These are phyloP conservation scores for Heliothis subflexa DNA, from an alignment of 1,140 invertebrate species.

Conservation along the genomic window DNA sequence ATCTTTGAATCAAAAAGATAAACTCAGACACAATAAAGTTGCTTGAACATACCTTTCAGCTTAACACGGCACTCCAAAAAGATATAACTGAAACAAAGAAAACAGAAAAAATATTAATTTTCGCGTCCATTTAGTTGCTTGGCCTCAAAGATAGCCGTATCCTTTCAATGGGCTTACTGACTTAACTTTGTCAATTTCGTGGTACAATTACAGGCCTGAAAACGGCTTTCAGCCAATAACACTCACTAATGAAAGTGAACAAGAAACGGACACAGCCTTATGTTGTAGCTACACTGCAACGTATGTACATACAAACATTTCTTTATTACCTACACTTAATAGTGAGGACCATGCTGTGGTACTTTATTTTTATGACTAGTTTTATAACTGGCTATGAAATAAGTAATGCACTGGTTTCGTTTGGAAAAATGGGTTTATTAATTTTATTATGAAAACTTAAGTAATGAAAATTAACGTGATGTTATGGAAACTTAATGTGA, in stretches of 20 bases:
- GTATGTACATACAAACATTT: slow-evolving; percentile 31
- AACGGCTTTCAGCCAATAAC: slow-evolving; percentile 54
- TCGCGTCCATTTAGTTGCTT: neutral
- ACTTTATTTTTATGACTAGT: slow-evolving; percentile 18
- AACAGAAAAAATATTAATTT: neutral
- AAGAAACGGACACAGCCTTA: slow-evolving; percentile 48
- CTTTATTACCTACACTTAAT: slow-evolving; percentile 28
- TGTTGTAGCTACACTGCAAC: slow-evolving; percentile 23
- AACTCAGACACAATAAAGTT: neutral
- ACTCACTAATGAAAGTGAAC: slow-evolving; percentile 61
- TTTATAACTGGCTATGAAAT: neutral
- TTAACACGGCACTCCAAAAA: slow-evolving; percentile 3
- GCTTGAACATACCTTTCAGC: neutral
- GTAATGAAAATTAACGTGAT: too few relatives aligned
- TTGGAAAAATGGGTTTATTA: too few relatives aligned
- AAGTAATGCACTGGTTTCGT: neutral
- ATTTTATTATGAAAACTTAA: too few relatives aligned
- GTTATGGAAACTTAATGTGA: too few relatives aligned
- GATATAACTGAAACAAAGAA: slow-evolving; percentile 17
- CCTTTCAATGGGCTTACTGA: neutral
- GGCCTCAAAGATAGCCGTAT: neutral
- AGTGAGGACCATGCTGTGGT: neutral
- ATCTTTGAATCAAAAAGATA: neutral
- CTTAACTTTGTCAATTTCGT: slow-evolving; percentile 20
- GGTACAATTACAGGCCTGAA: slow-evolving; percentile 41